A percentile compares a stretch with the other conserved stretches of the same genome.
Evolutionary conservation across 2,888 invertebrate species (phyloP).

Genomic region (Eumacrocentrus americanus): DNA sequence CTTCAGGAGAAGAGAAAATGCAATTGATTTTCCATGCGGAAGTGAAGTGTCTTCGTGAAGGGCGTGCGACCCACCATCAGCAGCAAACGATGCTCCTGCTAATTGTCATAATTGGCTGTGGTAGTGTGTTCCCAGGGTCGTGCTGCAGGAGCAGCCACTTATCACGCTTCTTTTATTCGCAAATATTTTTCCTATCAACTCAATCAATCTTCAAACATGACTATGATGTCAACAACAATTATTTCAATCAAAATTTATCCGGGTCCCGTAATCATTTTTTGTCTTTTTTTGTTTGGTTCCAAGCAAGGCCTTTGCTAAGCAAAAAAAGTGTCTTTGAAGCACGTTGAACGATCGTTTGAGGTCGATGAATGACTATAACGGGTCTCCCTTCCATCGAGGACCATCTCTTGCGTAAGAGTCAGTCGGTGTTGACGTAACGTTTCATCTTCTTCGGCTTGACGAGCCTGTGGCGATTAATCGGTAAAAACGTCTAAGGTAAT

Average conservation of each 20-base stretch:
- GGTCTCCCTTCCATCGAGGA: conserved; percentile 21
- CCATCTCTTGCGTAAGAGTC: conserved; percentile 38
- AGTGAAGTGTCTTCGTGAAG: conserved; percentile 12
- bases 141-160: not conserved
- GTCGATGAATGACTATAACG: conserved; percentile 22
- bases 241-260: too few species aligned
- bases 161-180: not conserved
- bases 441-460: conserved; percentile 44
- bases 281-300: not conserved
- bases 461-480: conserved; percentile 12
- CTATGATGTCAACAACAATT: too few species aligned
- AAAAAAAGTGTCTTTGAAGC: not conserved
- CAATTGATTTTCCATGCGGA: conserved; percentile 18
- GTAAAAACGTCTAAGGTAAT: conserved; percentile 13
- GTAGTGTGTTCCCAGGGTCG: conserved; percentile 27
- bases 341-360: not conserved
- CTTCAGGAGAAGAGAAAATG: conserved; percentile 13
- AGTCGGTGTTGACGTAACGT: conserved; percentile 46
- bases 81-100: conserved; percentile 33
- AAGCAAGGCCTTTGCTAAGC: not conserved
- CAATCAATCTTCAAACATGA: too few species aligned
- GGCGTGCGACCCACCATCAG: conserved; percentile 20
- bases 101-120: conserved; percentile 45
- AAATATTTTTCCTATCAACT: not conserved
- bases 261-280: too few species aligned